Conservation (phyloP, 2,888 invertebrate genomes). For the Idaea biselata region DNA sequence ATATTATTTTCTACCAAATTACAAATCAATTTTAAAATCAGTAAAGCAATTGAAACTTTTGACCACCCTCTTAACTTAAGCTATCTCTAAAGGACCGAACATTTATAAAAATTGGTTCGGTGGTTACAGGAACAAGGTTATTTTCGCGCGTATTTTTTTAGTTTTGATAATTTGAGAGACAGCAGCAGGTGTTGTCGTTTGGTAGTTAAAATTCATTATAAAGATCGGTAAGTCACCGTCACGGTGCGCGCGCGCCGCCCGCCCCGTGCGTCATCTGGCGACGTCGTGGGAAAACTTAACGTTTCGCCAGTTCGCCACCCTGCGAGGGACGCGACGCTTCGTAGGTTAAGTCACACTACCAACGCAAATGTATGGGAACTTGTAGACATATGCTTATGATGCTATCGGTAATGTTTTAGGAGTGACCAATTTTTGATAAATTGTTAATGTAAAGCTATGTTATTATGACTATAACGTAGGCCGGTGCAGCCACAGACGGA, state of each 20-base stretch:
- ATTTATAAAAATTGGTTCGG: too few species aligned
- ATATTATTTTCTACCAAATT: too few species aligned
- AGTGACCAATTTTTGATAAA: background rate
- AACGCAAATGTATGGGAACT: conserved; percentile 25
- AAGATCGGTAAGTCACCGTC: conserved; percentile 78
- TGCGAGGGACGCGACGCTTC: too few species aligned
- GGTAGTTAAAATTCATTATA: conserved; percentile 56
- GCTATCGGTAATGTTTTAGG: conserved; percentile 2
- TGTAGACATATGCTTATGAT: conserved; percentile 23
- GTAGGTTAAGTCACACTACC: conserved; percentile 23
- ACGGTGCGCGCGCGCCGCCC: conserved; percentile 60
- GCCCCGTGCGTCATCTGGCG: conserved; percentile 58
- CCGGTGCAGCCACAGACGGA: too few species aligned
- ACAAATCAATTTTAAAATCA: too few species aligned
- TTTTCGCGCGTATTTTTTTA: too few species aligned
- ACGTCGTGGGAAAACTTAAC: conserved; percentile 78
- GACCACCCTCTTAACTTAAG: too few species aligned
- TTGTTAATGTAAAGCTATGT: too few species aligned
- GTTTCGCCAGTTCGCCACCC: conserved; percentile 44
- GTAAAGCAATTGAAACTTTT: too few species aligned
- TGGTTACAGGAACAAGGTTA: too few species aligned
- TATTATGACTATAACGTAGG: too few species aligned
- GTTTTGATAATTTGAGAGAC: conserved; percentile 41
- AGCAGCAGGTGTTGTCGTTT: conserved; percentile 64
- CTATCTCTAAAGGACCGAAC: too few species aligned